Base-by-base conservation (phyloP, 2,797 vertebrate species). In the Malurus leucopterus region DNA sequence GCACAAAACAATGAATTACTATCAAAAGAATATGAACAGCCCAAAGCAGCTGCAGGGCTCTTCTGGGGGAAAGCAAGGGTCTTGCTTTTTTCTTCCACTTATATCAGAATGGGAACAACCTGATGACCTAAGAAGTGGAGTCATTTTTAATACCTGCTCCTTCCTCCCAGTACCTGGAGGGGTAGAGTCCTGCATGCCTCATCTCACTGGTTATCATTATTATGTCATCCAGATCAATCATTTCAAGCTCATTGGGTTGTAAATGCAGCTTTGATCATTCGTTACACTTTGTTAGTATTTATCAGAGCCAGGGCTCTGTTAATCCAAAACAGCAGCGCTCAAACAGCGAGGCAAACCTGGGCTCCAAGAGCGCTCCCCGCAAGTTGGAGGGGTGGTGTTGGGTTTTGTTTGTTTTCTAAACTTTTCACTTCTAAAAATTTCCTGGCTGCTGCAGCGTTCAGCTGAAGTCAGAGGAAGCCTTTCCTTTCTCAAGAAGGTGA, bases 231-330 rank as follows among this genome's bases (percentile, higher is more conserved):
- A 96, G 93, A 97, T 97, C 96, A 97, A 96, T 96, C 97, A 96
- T 91, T 95, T 96, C 94, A 91, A 93, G 88, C 94, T 96, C 93
- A 65, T 81, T 83, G 95, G 92, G 93, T 90, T 93, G 93, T 96
- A 97, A 97, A 97, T 93, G 86, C 82, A 14, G 65, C 97, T 98
- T 97, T 98, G 97, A 98, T 97, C 96, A 97, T 98, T 98, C 95
- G 97, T 95, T 97, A 95, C 96, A 97, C 96, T 98, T 98, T 96
- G 96, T 97, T 97, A 98, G 95, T 95, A 93, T 96, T 97, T 97
- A 98, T 97, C 97, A 94, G 96, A 96, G 93, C 96, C 97, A 97
- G 97, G 84, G 89, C 95, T 93, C 90, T 47, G 46, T 84, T 98
- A 98, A 98, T 98, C 89, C 93, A 91, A 97, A 98, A 96, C 97